Evolutionary conservation across 2,888 invertebrate species (phyloP), one percentile per base, ranked within the genome.

Genomic region (Chrysotoxum bicinctum): DNA sequence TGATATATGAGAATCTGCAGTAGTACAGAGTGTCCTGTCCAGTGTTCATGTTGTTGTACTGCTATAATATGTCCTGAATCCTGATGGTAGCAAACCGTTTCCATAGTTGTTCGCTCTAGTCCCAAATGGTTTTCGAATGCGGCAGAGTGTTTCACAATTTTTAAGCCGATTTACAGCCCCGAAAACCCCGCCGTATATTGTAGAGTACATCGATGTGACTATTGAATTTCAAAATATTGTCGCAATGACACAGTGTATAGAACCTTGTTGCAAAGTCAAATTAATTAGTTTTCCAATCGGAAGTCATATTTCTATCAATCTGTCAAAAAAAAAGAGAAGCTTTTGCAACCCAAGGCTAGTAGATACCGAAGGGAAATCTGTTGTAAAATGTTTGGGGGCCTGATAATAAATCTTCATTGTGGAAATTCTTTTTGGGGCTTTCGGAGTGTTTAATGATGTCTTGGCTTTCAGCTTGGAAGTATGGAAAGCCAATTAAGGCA

Each of bases 1-100:
- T 84, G 84, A 84, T 84, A 84, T 84, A 84, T 84, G 79, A 72
- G 75, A 80, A 79, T 84, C 84, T 84, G 84, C 84, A 84, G 70
- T 84, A 64, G 83, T 74, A 45, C 23, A 52, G 66, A n/a, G n/a
- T n/a, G n/a, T n/a, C n/a, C n/a, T 48, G 37, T 56, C 12, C 19
- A 30, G 12, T 45, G 43, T 45, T 12, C 43, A 16, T 56, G 58
- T 35, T 35, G n/a, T 52, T 58, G 32, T 16, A 7, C 19, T 16
- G 32, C 40, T 35, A 50, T 32, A 10, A 45, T 32, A 64, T 64
- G 64, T 64, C 32, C 48, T 66, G 35, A 21, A 32, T 66, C 21
- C 30, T 66, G 48, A 48, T 50, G 56, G 69, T 66, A 66, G 54
- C 16, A 73, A 50, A 52, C 4, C 26, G 30, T 30, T 35, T 56